Base-by-base conservation (phyloP, 37 sponge, comb jelly and placozoan species). In the Sycon ciliatum region DNA sequence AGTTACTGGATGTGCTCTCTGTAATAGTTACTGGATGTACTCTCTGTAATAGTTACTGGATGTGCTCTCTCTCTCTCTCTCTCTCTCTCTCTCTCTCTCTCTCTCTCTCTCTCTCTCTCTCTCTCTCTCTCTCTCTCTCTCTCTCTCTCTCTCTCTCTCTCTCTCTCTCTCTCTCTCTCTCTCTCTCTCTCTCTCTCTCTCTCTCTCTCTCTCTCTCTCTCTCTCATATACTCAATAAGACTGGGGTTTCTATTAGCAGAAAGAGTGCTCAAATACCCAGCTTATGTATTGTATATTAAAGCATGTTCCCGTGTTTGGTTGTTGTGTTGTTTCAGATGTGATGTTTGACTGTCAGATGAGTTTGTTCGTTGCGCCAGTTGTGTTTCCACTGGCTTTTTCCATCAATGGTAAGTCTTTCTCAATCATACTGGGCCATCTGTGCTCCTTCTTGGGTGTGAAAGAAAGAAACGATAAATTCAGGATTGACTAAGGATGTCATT, bases 61-160 rank as follows among this genome's bases (percentile, higher is more conserved):
- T 87, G 72, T 80, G 83, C 37, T 92, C 94, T 67, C 86, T 37
- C 53, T 92, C 89, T 36, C 79, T 71, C 61, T 86, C 72, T 30
- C 90, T 93, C 42, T 22, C 68, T 63, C 39, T 34, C 38, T 30
- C 38, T 38, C 20, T 52, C 36, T 39, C 28, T 67, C 35, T 31
- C 11, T 5, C 36, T 7, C 31, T 34, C 78, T 53, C 69, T 33
- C 57, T 34, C 78, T 24, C 69, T 28, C 37, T 60, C 78, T 56
- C 70, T 0, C 60, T 32, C 39, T 26, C 26, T 32, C 57, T 37
- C 35, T 68, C 56, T 38, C 18, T 2, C 69, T 29, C 39, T 34
- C 20, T 40, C 36, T 31, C 68, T 58, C 67, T 34, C 39, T 38
- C 60, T 3, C 52, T 30, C 61, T 55, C 37, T 35, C 52, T 29